phyloP scores from a whole-genome alignment of 2,888 invertebrate species.

The Pardosa pseudoannulata region DNA sequence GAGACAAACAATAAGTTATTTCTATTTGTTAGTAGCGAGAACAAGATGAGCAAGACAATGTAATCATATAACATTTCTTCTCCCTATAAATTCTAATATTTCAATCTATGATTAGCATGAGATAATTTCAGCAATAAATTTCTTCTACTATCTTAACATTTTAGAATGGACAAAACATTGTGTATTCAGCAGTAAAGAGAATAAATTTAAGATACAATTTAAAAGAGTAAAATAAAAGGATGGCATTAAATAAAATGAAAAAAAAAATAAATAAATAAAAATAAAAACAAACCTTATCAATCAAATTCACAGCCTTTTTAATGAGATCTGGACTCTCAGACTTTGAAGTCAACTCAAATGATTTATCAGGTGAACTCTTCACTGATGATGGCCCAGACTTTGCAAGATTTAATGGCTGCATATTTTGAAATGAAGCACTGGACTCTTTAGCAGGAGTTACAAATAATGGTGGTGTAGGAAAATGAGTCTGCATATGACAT shows the following conservation, averaged over 20 bases:
- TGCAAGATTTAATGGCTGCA: constrained; percentile 51
- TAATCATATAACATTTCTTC: too few species aligned
- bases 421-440: constrained; percentile 53
- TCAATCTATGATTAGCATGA: too few species aligned
- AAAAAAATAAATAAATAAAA: neutral
- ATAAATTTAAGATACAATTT: too few species aligned
- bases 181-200: too few species aligned
- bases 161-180: too few species aligned
- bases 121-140: too few species aligned
- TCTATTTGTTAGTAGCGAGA: too few species aligned
- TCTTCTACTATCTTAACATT: too few species aligned
- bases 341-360: constrained; percentile 11
- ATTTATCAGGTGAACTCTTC: constrained; percentile 69
- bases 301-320: constrained; percentile 47
- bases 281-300: constrained; percentile 44
- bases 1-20: too few species aligned
- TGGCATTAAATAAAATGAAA: neutral
- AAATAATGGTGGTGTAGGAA: constrained; percentile 74
- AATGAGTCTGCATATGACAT: constrained; percentile 51
- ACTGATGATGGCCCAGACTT: constrained; percentile 60
- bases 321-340: constrained; percentile 44
- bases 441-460: constrained; percentile 50
- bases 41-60: too few species aligned
- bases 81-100: too few species aligned
- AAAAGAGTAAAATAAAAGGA: neutral